Base-by-base conservation (phyloP, 2,888 invertebrate genomes). In the Pandemis heparana region DNA sequence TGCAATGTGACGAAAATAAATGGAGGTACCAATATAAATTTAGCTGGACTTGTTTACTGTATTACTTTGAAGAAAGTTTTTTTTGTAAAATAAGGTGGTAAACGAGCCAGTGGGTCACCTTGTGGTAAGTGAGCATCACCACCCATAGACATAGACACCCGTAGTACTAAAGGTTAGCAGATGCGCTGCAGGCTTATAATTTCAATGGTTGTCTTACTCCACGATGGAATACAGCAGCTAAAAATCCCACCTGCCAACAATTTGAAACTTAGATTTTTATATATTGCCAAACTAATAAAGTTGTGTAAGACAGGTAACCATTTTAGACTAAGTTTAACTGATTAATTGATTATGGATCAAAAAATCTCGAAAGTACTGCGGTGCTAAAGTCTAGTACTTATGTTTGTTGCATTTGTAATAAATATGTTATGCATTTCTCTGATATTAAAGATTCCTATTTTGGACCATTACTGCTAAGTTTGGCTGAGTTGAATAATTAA, bases 281-380 rank as follows among this genome's bases (percentile, higher is more conserved):
- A 78, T 81, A 80, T 81, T 80, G 81, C 83, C 84, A 85, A 86
- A 86, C 83, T 83, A 84, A 86, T 78, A 83, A 82, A 85, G 83
- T 85, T 82, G 81, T 84, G 75, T 83, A 83, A 77, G 76, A 82
- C 81, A 79, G 79, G 81, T 76, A 77, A 76, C 77, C 77, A 76
- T 75, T 78, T 75, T 82, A 79, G 77, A 74, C 75, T 70, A 86
- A 84, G 85, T 83, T 87, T 64, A 73, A 73, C 68, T 83, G 84
- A 79, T 87, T 64, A 73, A 73, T 63, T 83, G 84, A 79, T 78
- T 87, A 89, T 85, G 83, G 80, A 85, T 84, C 85, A 82, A 78
- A 77, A 83, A 87, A 88, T 89, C 85, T 88, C 85, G 77, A 82
- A 81, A 78, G 85, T 83, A 82, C 82, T 78, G 81, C 85, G 91